Conservation (phyloP, 2,113 vertebrate genomes). For the Cettia cetti region DNA sequence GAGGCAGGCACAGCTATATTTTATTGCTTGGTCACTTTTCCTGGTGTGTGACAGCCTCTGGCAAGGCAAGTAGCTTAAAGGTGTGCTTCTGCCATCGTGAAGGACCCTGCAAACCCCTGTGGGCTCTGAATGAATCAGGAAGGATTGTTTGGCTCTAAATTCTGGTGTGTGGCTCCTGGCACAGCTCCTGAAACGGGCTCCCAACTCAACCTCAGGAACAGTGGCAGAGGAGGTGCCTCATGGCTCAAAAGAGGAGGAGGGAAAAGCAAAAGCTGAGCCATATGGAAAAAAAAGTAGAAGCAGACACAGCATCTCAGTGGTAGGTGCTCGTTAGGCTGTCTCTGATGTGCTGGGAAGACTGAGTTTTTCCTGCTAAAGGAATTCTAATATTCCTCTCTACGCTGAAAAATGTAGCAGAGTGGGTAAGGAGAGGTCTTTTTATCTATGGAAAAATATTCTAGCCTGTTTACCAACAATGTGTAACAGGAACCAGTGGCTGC, state of each 20-base stretch:
- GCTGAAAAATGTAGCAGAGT: background rate
- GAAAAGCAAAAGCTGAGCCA: background rate
- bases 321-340: conserved; percentile 11
- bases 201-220: background rate
- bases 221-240: background rate
- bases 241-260: background rate
- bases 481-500: background rate
- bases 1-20: background rate
- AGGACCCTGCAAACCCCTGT: background rate
- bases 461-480: background rate
- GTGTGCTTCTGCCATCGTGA: rapidly evolving
- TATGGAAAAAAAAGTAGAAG: background rate
- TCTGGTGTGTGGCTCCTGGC: background rate
- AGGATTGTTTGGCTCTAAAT: background rate
- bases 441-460: background rate
- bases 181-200: background rate
- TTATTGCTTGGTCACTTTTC: background rate
- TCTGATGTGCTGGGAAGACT: background rate
- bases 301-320: background rate
- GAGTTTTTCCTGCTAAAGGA: background rate
- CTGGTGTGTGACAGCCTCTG: background rate
- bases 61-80: background rate
- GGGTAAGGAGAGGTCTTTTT: background rate
- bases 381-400: background rate
- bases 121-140: background rate